phyloP scores from a whole-genome alignment of 2,797 vertebrate species.

The Halcyon chelicuti region DNA sequence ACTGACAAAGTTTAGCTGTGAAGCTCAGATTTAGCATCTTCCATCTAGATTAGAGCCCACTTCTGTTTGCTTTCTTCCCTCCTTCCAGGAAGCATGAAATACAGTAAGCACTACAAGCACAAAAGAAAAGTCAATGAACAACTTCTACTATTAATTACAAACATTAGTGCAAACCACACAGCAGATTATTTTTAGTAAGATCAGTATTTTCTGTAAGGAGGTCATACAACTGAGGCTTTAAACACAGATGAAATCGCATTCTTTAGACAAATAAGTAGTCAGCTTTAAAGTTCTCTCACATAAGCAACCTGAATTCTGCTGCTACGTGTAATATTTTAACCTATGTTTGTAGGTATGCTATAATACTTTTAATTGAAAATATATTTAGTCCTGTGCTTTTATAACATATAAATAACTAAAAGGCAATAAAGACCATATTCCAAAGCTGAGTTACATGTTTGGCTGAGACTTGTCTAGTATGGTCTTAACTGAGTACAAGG shows the following conservation, averaged over 20 bases:
- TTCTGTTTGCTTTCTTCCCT: neutral
- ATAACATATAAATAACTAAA: neutral
- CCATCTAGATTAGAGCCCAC: neutral
- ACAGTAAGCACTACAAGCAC: neutral
- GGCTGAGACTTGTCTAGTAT: neutral
- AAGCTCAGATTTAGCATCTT: neutral
- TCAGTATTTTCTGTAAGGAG: constrained; percentile 15
- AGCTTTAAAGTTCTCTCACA: neutral
- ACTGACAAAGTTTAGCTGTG: neutral
- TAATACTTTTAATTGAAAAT: neutral
- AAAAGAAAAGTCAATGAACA: neutral
- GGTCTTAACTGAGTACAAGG: neutral
- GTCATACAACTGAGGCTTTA: neutral
- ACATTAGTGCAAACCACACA: constrained; percentile 65
- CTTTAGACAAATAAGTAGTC: constrained; percentile 17
- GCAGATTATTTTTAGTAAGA: constrained; percentile 23
- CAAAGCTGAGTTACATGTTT: neutral
- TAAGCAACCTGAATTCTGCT: neutral
- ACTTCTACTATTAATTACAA: constrained; percentile 34
- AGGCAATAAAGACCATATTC: neutral
- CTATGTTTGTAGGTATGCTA: neutral
- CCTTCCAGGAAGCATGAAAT: neutral
- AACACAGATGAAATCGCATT: neutral
- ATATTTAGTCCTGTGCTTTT: neutral
- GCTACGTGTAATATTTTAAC: neutral